Evolutionary conservation across 37 sponge, comb jelly and placozoan species (phyloP).

Genomic region (Haliclona indistincta): DNA sequence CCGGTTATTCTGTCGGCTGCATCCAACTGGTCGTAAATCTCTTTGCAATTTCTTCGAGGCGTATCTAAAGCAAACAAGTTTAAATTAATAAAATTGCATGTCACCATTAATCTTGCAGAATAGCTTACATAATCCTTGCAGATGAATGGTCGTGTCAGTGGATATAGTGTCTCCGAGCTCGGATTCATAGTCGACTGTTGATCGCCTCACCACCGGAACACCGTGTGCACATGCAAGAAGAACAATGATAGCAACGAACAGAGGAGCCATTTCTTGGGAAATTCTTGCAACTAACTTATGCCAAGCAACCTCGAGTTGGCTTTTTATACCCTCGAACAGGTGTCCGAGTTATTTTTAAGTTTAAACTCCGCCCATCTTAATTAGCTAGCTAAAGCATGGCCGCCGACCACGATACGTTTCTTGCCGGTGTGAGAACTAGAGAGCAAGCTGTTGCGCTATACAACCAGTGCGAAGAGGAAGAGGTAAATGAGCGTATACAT

Average conservation of each 20-base stretch:
- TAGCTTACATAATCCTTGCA: background rate
- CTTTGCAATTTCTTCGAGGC: constrained; percentile 55
- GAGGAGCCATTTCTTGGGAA: no score
- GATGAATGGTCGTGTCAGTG: background rate
- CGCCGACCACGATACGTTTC: background rate
- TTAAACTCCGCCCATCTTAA: background rate
- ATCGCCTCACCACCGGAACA: no score
- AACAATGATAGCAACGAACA: background rate
- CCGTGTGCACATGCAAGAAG: background rate
- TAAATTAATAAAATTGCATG: background rate
- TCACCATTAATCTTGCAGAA: background rate
- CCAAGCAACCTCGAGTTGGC: no score
- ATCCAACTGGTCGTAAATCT: constrained; percentile 36
- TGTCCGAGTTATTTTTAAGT: background rate
- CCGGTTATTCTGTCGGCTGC: constrained; percentile 32
- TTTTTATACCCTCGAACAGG: background rate
- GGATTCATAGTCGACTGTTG: no score
- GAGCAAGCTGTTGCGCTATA: background rate
- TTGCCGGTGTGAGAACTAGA: background rate
- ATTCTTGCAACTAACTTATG: no score
- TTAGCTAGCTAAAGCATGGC: no score
- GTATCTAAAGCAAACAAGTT: constrained; percentile 26
- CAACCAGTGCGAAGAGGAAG: background rate
- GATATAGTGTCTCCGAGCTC: no score
- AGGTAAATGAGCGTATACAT: constrained; percentile 3